phyloP scores from a whole-genome alignment of 2,888 invertebrate genomes.

The Sminthurinus aureus region DNA sequence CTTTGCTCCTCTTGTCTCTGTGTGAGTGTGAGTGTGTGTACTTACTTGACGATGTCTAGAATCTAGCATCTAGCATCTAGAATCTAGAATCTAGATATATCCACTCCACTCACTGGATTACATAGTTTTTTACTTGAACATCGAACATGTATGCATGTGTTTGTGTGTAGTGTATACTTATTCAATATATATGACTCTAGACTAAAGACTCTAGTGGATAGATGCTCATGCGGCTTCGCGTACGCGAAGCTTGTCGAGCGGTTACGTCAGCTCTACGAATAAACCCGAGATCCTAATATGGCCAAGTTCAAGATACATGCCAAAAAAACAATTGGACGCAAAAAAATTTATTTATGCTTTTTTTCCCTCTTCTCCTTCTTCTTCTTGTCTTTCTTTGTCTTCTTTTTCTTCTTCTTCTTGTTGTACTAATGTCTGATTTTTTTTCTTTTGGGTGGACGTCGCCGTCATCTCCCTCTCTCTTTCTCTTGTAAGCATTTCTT shows the following conservation, averaged over 20 bases:
- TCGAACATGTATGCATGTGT: no score
- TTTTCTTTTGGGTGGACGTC: slow-evolving; percentile 36
- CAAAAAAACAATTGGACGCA: slow-evolving; percentile 51
- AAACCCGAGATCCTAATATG: slow-evolving; percentile 59
- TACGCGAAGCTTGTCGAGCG: slow-evolving; percentile 59
- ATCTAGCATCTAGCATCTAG: neutral
- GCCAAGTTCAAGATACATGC: slow-evolving; percentile 60
- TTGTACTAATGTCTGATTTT: slow-evolving; percentile 1
- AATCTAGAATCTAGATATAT: neutral
- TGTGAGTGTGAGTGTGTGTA: neutral
- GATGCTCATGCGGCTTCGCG: slow-evolving; percentile 31
- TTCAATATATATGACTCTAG: no score
- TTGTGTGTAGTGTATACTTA: no score
- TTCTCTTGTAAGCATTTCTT: slow-evolving; percentile 2
- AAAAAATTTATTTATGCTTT: slow-evolving; percentile 43
- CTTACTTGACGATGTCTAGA: neutral
- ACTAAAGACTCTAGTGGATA: no score
- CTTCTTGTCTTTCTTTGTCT: no score
- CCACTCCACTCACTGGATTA: no score
- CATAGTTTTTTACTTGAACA: no score
- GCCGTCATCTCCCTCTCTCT: slow-evolving; percentile 33
- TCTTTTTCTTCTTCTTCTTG: no score
- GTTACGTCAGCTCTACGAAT: slow-evolving; percentile 57
- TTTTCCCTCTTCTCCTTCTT: neutral
- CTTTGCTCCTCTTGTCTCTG: slow-evolving; percentile 5